Evolutionary conservation across 2,888 invertebrate genomes (phyloP), one percentile per base, ranked within the genome.

Genomic region (Pilophorus perplexus): DNA sequence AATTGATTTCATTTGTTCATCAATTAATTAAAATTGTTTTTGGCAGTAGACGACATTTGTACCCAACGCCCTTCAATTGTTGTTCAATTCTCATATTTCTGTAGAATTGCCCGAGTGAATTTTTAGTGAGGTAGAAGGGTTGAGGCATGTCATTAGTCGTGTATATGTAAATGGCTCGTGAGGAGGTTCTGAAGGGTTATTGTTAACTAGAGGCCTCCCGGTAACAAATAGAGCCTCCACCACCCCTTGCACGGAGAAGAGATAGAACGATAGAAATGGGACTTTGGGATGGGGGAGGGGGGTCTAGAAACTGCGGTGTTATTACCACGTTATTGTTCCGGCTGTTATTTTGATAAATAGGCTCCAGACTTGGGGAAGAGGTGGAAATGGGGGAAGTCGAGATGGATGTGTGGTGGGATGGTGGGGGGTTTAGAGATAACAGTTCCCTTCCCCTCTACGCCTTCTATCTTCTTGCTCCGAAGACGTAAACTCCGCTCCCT

Each of bases 291-390:
- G 40, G n/a, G 59, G 42, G 28, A 38, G 50, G n/a, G 28, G 27
- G 22, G 40, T 42, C 55, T 48, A 62, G 62, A 46, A 62, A 59
- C 44, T 44, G 46, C 68, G 46, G 54, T 70, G 68, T 70, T 70
- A 70, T 70, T 70, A 70, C 68, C 67, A 64, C 54, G 70, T 68
- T 70, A 70, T 70, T 70, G 70, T 70, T 70, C 70, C 70, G 65
- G 64, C 69, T 68, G 70, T 70, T 71, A 70, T 71, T 70, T 70
- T 71, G 71, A 71, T 71, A 71, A 70, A 71, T 71, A 70, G 70
- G 70, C 67, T 59, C 42, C 18, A 37, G 22, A 5, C 12, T 5
- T 14, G 50, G 20, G 50, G 23, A 50, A n/a, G 23, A 16, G 16
- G 44, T 20, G 44, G 44, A 20, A 20, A 62, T 38, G 27, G 67